Conservation (phyloP, 2,888 invertebrate genomes). For the Thera obeliscata region DNA sequence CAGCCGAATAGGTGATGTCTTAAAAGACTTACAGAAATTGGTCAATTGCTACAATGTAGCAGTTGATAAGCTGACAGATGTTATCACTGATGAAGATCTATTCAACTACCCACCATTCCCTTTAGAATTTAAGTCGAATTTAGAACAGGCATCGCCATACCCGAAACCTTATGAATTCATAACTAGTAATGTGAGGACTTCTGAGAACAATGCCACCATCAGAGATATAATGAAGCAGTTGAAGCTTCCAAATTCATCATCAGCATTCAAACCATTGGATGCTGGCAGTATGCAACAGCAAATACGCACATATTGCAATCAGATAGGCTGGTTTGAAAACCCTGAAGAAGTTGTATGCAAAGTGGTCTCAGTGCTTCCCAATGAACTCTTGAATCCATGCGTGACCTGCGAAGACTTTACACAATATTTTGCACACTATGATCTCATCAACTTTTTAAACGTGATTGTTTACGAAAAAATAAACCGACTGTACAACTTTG, state of each 20-base stretch:
- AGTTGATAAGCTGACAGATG: conserved; percentile 84
- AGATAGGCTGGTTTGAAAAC: conserved; percentile 78
- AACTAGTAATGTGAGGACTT: conserved; percentile 84
- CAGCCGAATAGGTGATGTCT: conserved; percentile 68
- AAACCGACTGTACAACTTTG: conserved; percentile 71
- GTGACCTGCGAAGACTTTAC: conserved; percentile 68
- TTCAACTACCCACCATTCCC: conserved; percentile 87
- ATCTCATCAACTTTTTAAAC: conserved; percentile 83
- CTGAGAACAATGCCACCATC: conserved; percentile 77
- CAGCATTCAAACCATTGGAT: conserved; percentile 73
- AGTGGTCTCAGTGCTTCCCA: conserved; percentile 73
- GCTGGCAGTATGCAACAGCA: conserved; percentile 72
- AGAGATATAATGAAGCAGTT: conserved; percentile 81
- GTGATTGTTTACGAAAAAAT: conserved; percentile 83
- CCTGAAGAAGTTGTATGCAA: conserved; percentile 78
- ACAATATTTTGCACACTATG: conserved; percentile 68
- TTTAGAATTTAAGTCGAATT: conserved; percentile 84
- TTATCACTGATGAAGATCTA: conserved; percentile 85
- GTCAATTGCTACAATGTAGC: conserved; percentile 88
- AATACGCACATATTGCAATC: conserved; percentile 78
- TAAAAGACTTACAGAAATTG: conserved; percentile 84
- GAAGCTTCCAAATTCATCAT: conserved; percentile 79
- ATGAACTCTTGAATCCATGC: conserved; percentile 66
- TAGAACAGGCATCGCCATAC: conserved; percentile 75
- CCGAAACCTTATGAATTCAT: conserved; percentile 89